Evolutionary conservation across 2,888 invertebrate genomes (phyloP).

Genomic region (Limnephilus auricula): DNA sequence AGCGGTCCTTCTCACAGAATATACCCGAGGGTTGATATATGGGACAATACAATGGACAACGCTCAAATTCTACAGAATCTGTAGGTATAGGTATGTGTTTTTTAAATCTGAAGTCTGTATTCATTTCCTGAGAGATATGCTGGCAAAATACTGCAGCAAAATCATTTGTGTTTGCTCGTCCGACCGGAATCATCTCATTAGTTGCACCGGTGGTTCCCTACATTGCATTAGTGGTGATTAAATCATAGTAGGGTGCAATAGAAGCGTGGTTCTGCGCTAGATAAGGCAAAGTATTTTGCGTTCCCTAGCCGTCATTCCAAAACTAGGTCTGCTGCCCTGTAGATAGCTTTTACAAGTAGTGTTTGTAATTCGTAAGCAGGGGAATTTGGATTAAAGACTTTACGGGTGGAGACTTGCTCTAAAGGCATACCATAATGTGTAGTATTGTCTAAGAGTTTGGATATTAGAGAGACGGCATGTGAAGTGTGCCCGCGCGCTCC

Average conservation of each 20-base stretch:
- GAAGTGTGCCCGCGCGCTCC: too few relatives aligned
- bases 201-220: not conserved
- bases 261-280: not conserved
- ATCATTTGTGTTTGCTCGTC: not conserved
- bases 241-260: not conserved
- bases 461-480: too few relatives aligned
- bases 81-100: not conserved
- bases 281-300: not conserved
- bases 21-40: too few relatives aligned
- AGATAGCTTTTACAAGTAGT: not conserved
- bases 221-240: slow-evolving; percentile 2
- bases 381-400: not conserved
- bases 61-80: not conserved
- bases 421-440: not conserved
- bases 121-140: not conserved
- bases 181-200: not conserved
- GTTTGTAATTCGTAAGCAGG: not conserved
- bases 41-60: not conserved
- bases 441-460: too few relatives aligned
- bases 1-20: too few relatives aligned
- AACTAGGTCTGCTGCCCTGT: not conserved
- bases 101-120: not conserved
- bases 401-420: not conserved
- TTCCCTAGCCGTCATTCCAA: not conserved
- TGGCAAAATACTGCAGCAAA: not conserved